Conservation (phyloP, 2,113 vertebrate genomes). For the Hemiscyllium ocellatum region DNA sequence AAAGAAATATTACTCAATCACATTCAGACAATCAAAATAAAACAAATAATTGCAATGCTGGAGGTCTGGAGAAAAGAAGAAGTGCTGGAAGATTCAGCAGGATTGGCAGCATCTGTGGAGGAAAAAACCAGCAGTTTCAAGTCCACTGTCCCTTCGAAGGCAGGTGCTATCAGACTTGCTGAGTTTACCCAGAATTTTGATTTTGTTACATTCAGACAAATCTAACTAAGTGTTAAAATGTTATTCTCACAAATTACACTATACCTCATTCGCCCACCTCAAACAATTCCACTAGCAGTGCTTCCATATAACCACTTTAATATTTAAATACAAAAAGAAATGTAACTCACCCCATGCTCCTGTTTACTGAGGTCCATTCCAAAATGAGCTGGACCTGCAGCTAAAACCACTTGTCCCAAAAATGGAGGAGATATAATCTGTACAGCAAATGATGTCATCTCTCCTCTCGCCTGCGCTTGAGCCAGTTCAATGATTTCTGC, state of each 20-base stretch:
- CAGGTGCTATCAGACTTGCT: no score
- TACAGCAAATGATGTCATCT: constrained; percentile 56
- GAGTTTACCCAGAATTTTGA: no score
- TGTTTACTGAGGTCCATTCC: constrained; percentile 66
- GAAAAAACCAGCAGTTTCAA: no score
- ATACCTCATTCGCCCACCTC: background rate
- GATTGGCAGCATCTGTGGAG: no score
- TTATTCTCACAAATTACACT: background rate
- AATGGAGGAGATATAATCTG: constrained; percentile 69
- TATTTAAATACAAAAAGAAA: background rate
- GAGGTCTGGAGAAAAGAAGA: no score
- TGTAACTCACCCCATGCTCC: constrained; percentile 60
- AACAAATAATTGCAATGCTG: no score
- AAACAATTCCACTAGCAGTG: background rate
- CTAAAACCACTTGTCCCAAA: constrained; percentile 60
- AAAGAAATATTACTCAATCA: background rate
- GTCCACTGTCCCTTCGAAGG: no score
- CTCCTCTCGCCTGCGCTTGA: constrained; percentile 52
- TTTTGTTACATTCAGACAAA: background rate
- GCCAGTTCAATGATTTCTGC: constrained; percentile 54
- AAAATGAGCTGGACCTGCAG: constrained; percentile 67
- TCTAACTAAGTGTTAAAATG: background rate
- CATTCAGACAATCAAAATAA: no score
- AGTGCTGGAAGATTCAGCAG: no score
- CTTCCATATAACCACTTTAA: background rate